These are phyloP conservation scores for Lithosia quadra DNA, from an alignment of 2,888 invertebrate genomes.

Conservation along the genomic window DNA sequence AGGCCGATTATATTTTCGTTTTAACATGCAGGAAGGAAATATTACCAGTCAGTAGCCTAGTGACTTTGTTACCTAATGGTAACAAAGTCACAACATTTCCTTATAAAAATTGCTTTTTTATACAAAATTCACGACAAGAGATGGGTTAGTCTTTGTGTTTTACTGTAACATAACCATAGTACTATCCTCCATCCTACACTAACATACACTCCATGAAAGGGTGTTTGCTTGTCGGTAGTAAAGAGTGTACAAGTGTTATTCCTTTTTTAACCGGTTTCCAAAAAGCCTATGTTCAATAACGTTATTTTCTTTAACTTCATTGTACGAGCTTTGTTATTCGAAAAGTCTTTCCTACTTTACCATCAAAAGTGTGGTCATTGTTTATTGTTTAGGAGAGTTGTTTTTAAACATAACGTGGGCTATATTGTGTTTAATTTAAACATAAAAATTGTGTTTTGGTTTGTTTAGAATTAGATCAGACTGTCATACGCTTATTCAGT, in stretches of 20 bases:
- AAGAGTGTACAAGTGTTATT: background rate
- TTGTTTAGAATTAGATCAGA: background rate
- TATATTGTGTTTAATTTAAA: slow-evolving; percentile 5
- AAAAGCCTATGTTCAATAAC: no score
- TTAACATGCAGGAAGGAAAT: background rate
- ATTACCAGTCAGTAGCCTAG: no score
- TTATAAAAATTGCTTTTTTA: background rate
- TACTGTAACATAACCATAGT: no score
- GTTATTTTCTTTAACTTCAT: no score
- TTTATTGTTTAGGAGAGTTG: slow-evolving; percentile 1
- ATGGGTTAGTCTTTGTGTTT: background rate
- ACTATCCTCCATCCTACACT: background rate
- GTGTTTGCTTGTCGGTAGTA: background rate
- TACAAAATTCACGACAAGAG: no score
- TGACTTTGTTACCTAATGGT: no score
- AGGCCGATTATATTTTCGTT: background rate
- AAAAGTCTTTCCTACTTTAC: no score
- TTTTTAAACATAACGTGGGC: background rate
- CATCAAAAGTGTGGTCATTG: slow-evolving; percentile 4
- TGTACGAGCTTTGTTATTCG: background rate
- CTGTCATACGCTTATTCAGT: background rate
- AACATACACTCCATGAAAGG: background rate
- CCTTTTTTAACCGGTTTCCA: background rate
- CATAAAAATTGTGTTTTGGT: background rate
- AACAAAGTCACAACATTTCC: background rate